Evolutionary conservation across 2,113 vertebrate species (phyloP), one percentile per base, ranked within the genome.

Genomic region (Lasiurus cinereus): DNA sequence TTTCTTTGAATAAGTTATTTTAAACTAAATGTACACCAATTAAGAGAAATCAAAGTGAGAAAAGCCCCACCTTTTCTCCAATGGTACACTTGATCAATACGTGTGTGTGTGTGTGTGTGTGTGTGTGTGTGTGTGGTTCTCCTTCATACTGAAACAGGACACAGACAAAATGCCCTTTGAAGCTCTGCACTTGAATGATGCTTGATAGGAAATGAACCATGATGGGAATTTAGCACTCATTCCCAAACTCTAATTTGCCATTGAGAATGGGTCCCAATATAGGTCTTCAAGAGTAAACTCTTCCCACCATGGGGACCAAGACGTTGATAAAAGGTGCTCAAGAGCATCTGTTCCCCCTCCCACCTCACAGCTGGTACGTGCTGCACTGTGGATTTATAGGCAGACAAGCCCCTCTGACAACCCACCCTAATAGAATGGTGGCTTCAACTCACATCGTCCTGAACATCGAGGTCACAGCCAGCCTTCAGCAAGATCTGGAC

Each of bases 401-500:
- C 33, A 39, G 78, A 96, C 19, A 48, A 73, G 12, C 36, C 74
- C 67, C 46, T 72, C 39, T 82, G 91, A 52, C 33, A 83, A 24
- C 39, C 54, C 70, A 54, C 5, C 29, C 59, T 0, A 6, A 54
- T 2, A 74, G 36, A 83, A 80, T 0, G 46, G 43, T 6, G 77
- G 36, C 31, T 88, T 95, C 84, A 98, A 99, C 99, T 99, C 98
- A 99, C 99, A 80, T 99, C 99, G 96, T 99, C 99, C 96, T 99
- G 99, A 97, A 99, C 98, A 97, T 99, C 99, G 95, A 99, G 98
- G 97, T 99, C 99, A 48, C 99, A 99, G 96, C 99, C 99, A n/a
- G 99, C 99, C 97, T 99, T 99, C 97, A 99, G 98, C 96, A 99
- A 98, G 97, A 99, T 98, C 90, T 98, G 99, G 90, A 99, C 99